These are phyloP conservation scores for Eulemur mongoz DNA, from an alignment of 2,797 vertebrate species.

Conservation along the genomic window DNA sequence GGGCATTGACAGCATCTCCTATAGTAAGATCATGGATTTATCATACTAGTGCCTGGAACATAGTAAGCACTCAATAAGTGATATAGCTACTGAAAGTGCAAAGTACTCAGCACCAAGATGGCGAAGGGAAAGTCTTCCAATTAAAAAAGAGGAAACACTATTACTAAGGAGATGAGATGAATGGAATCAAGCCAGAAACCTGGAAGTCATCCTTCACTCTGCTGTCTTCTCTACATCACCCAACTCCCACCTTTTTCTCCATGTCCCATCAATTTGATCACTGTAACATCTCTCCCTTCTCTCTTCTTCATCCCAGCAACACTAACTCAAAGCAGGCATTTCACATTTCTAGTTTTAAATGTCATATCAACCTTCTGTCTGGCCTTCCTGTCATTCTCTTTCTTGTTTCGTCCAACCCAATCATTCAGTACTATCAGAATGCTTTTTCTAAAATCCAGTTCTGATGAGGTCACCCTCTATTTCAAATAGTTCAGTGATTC, in stretches of 20 bases:
- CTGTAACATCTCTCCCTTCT: not conserved
- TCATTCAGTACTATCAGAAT: not conserved
- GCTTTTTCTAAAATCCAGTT: not conserved
- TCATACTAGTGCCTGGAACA: not conserved
- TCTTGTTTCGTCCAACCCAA: not conserved
- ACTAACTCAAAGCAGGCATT: not conserved
- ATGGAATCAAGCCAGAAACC: not conserved
- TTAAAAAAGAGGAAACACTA: not conserved
- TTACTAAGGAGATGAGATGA: not conserved
- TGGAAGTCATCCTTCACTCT: not conserved
- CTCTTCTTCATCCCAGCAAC: not conserved
- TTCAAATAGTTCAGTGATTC: not conserved
- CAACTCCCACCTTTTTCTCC: not conserved
- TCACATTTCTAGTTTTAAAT: not conserved
- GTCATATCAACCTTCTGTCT: not conserved
- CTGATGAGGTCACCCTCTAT: not conserved
- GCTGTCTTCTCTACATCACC: not conserved
- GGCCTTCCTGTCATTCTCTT: not conserved
- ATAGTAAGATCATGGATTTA: not conserved
- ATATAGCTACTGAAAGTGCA: not conserved
- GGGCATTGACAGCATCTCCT: not conserved
- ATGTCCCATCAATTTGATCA: not conserved
- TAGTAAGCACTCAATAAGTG: not conserved
- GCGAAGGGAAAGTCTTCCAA: not conserved
- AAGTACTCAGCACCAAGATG: not conserved